Evolutionary conservation across 1,140 invertebrate genomes (phyloP).

Genomic region (Drosophila rhopaloa): DNA sequence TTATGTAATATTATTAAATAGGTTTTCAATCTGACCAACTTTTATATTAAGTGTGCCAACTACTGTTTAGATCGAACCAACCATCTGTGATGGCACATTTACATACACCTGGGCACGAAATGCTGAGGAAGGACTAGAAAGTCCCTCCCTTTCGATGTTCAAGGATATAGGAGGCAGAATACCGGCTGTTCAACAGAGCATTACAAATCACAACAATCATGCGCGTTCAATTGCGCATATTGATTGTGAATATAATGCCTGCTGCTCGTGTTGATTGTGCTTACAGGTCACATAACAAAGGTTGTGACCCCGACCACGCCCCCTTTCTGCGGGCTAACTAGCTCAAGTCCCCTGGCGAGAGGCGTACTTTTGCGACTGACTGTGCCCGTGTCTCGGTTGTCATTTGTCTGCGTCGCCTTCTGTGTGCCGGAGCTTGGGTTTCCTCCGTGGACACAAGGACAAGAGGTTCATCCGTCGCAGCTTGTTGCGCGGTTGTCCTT

Average conservation of each 20-base stretch:
- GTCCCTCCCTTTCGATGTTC: no score
- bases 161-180: not conserved
- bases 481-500: conserved; percentile 33
- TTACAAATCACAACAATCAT: conserved; percentile 77
- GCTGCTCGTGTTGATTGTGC: conserved; percentile 63
- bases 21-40: no score
- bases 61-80: not conserved
- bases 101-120: conserved; percentile 10
- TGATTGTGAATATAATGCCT: conserved; percentile 72
- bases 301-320: conserved; percentile 11
- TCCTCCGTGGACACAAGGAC: conserved; percentile 45
- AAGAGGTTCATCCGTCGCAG: conserved; percentile 66
- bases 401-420: conserved; percentile 70
- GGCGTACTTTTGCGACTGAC: conserved; percentile 35
- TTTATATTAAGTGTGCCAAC: not conserved
- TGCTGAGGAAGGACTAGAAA: not conserved
- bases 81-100: conserved; percentile 49
- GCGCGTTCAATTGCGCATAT: conserved; percentile 77
- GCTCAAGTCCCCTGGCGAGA: conserved; percentile 44
- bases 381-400: conserved; percentile 62
- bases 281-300: conserved; percentile 73
- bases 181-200: conserved; percentile 16
- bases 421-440: conserved; percentile 19
- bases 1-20: no score
- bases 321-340: conserved; percentile 21